phyloP scores from a whole-genome alignment of 2,113 vertebrate species.

The Psophia crepitans region DNA sequence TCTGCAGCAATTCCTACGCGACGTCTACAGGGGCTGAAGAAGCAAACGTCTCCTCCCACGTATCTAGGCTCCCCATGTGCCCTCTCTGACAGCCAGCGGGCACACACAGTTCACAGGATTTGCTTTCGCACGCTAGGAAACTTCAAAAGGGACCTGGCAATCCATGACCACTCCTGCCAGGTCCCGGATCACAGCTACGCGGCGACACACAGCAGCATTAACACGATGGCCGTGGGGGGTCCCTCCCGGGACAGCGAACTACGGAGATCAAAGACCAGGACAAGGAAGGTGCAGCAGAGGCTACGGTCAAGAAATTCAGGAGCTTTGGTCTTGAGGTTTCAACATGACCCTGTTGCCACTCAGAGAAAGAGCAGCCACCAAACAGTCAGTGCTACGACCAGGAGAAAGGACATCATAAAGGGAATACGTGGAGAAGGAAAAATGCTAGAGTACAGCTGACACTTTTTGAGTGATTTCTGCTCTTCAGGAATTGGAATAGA shows the following conservation, averaged over 20 bases:
- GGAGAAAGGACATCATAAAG: slow-evolving; percentile 85
- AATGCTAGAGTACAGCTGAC: slow-evolving; percentile 77
- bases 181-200: background rate
- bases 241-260: background rate
- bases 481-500: slow-evolving; percentile 84
- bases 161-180: slow-evolving; percentile 58
- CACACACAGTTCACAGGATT: background rate
- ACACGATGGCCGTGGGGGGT: background rate
- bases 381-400: slow-evolving; percentile 83
- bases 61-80: background rate
- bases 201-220: background rate
- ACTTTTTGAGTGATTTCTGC: slow-evolving; percentile 75
- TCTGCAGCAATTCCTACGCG: background rate
- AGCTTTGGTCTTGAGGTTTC: slow-evolving; percentile 72
- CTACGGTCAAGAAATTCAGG: slow-evolving; percentile 51
- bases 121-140: background rate
- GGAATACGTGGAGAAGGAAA: slow-evolving; percentile 79
- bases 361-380: slow-evolving; percentile 91
- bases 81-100: background rate
- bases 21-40: background rate
- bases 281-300: slow-evolving; percentile 44
- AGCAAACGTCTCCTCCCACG: background rate
- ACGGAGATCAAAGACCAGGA: slow-evolving; percentile 20
- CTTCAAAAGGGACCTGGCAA: background rate
- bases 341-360: slow-evolving; percentile 56